phyloP scores from a whole-genome alignment of 2,888 invertebrate species.

The Meteorus cinctellus region DNA sequence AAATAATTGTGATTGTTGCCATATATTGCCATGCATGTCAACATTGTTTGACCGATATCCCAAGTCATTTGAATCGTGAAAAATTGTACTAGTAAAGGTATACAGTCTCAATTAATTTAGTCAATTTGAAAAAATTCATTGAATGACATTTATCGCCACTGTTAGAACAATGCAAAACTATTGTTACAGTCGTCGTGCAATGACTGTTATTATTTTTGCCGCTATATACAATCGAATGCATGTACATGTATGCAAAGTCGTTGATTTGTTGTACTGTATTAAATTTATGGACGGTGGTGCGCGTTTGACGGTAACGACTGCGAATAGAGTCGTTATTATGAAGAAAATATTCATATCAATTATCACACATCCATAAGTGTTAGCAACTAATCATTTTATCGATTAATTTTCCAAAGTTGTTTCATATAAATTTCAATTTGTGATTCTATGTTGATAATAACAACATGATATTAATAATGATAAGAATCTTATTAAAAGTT shows the following conservation, averaged over 20 bases:
- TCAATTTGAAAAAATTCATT: not conserved
- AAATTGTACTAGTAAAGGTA: not conserved
- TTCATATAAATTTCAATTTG: no score
- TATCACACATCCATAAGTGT: not conserved
- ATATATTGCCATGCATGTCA: no score
- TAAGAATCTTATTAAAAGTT: no score
- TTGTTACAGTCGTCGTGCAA: constrained; percentile 50
- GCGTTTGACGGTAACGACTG: not conserved
- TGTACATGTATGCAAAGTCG: not conserved
- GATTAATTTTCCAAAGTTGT: no score
- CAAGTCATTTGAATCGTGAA: no score
- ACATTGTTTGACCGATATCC: no score
- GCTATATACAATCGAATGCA: not conserved
- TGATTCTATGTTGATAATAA: no score
- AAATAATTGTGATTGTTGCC: no score
- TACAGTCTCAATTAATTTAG: not conserved
- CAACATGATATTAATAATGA: no score
- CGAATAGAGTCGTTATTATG: not conserved
- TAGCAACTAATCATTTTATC: not conserved
- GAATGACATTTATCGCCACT: constrained; percentile 59
- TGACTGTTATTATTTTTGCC: constrained; percentile 30
- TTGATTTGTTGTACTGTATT: not conserved
- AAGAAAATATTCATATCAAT: not conserved
- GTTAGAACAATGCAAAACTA: constrained; percentile 61
- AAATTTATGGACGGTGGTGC: not conserved